Evolutionary conservation across 2,888 invertebrate species (phyloP), one percentile per base, ranked within the genome.

Genomic region (Ichneumon xanthorius): DNA sequence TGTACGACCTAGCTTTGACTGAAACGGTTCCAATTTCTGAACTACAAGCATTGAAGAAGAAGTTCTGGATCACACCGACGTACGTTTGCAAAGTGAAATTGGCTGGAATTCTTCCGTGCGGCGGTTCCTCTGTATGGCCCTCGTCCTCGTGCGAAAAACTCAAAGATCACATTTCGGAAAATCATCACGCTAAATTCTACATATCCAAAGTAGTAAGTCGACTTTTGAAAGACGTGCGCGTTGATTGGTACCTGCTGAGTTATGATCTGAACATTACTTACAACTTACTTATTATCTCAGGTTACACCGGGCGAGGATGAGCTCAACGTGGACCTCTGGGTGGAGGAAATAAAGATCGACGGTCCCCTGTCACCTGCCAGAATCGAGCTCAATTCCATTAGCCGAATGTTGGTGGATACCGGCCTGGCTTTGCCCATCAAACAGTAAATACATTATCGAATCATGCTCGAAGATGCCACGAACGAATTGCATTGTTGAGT

Each of bases 11-110:
- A 86, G 96, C 96, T 0, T 94, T 94, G 67, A 94, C 94, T 2
- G 95, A 96, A 87, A 94, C 93, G 0, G 94, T 96, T 16, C 91
- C 93, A 0, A 73, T 90, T 0, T 90, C 94, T 1, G 92, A 94
- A 68, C 92, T 97, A 22, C 95, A 94, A 72, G 93, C 94, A 1
- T 94, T 97, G 4, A 91, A 95, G 14, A 89, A 94, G 0, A 92
- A 95, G 9, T 96, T 96, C 86, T 90, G 93, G 7, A 91, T 92
- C 0, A 92, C 95, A 0, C 95, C 95, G 0, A 95, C 96, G 82
- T 95, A 96, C 0, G 96, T 96, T 0, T 94, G 96, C 30, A 95
- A 95, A 87, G 96, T 97, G 86, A 96, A 96, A 91, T 92, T 98
- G 72, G 95, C 95, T 1, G 96, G 96, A 26, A 95, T 98, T 11